Evolutionary conservation across 2,888 invertebrate genomes (phyloP).

Genomic region (Sialis lutaria): DNA sequence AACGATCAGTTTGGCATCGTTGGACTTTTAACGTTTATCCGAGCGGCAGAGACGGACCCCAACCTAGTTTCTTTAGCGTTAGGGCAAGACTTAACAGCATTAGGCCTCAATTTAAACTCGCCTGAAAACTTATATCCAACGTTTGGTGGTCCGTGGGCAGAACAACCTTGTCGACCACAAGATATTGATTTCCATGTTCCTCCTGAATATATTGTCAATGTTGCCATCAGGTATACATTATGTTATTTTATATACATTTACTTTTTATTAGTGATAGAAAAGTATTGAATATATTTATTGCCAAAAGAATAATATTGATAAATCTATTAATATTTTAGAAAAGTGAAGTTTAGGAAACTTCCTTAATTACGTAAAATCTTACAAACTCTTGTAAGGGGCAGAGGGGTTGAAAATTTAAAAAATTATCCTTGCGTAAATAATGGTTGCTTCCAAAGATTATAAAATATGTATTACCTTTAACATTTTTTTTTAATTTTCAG

Average conservation of each 20-base stretch:
- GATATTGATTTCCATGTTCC: conserved; percentile 98
- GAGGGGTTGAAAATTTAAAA: background rate
- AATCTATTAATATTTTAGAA: too few species aligned
- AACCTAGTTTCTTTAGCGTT: conserved; percentile 91
- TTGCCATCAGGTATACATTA: conserved; percentile 58
- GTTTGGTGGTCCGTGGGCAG: conserved; percentile 98
- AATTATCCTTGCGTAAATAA: background rate
- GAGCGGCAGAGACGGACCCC: conserved; percentile 94
- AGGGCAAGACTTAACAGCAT: conserved; percentile 93
- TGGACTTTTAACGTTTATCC: conserved; percentile 92
- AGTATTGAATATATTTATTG: too few species aligned
- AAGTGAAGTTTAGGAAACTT: background rate
- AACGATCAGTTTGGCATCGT: conserved; percentile 99
- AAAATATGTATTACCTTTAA: background rate
- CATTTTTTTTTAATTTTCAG: conserved; percentile 27
- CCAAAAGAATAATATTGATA: too few species aligned
- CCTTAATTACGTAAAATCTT: background rate
- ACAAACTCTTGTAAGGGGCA: background rate
- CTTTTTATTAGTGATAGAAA: background rate
- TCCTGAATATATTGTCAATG: conserved; percentile 96
- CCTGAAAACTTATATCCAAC: conserved; percentile 96
- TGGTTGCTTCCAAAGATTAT: background rate
- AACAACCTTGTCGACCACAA: conserved; percentile 93
- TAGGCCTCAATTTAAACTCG: conserved; percentile 96
- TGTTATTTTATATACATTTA: background rate